Evolutionary conservation across 30 jellyfish, hydroid and myxozoan genomes (phyloP), one percentile per base, ranked within the genome.

Genomic region (Hydra vulgaris): DNA sequence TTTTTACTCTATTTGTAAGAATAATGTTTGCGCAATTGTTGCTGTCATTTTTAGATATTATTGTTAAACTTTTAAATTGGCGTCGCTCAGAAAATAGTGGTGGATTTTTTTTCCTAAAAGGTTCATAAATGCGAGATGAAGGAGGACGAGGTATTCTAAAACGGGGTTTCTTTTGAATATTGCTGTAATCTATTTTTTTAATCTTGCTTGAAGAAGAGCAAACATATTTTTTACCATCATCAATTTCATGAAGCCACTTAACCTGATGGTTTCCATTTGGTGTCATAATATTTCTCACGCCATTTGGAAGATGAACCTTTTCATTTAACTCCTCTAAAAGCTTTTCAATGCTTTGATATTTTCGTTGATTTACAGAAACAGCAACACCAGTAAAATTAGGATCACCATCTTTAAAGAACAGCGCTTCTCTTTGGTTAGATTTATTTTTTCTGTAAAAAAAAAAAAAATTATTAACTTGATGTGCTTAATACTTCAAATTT

Each of bases 291-390:
- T 86, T 81, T 19, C 97, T 76, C 0, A 89, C 97, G 26, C 97
- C 97, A 74, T 78, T 84, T 55, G 97, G 97, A n/a, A 89, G 79
- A 77, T 95, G 97, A 22, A 89, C 95, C 74, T 73, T 85, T 8
- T 88, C 70, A 40, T 84, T 79, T 16, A 89, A 80, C 26, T 89
- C 97, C 82, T 54, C 88, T 21, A 89, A 82, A 27, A 89, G 86
- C 27, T 92, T 76, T 80, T 85, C 94, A 27, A 89, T 77, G 69
- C 75, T 89, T 56, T 88, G 83, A 79, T 89, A 89, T 54, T 83
- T 70, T 23, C 79, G 71, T 67, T 88, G 61, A 71, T 88, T 78
- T 25, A 89, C 86, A 18, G 95, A 83, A 52, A 89, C 81, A 85
- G 71, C 79, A 40, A 89, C 94, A 18, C 95, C 97, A 1, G 93